Evolutionary conservation across 2,113 vertebrate genomes (phyloP), one percentile per base, ranked within the genome.

Genomic region (Paramormyrops kingsleyae): DNA sequence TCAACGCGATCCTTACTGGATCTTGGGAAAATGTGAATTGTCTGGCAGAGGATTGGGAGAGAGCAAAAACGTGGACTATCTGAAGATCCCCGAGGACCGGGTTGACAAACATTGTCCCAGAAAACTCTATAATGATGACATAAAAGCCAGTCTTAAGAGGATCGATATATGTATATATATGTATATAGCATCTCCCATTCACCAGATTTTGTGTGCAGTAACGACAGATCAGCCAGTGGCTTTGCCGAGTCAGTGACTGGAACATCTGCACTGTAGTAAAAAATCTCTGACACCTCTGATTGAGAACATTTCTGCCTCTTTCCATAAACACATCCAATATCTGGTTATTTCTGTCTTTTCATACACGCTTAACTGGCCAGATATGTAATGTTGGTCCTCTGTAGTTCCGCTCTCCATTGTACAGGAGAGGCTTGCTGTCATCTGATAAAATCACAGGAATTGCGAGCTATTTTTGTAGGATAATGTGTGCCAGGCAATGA

Each of bases 361-460:
- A 87, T 87, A 31, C 8, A 66, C 42, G 9, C 87, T 46, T 46
- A 66, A 9, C 39, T 15, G 42, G 87, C 21, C 39, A 17, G n/a
- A 87, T 53, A 70, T 44, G 35, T 47, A 27, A 6, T 49, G 12
- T 12, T 47, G 21, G 9, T 74, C 44, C 50, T 35, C 27, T 4
- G 12, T 80, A 13, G 42, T 47, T 46, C 42, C 19, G 10, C n/a
- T 89, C 49, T 89, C 88, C 46, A 80, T 89, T 80, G 66, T 80
- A 35, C 35, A 39, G 70, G 27, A 77, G 70, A 39, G 31, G 35
- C 35, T 31, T 74, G 19, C 56, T 70, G 56, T 19, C 39, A 50
- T 80, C 47, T 89, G 24, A 19, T 89, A 46, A 89, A 89, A 89
- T 89, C 44, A 44, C 80, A 83, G 80, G 21, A 35, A 59, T 21